phyloP scores from a whole-genome alignment of 1,140 invertebrate species.

The Pachyrhynchus sulphureomaculatus region DNA sequence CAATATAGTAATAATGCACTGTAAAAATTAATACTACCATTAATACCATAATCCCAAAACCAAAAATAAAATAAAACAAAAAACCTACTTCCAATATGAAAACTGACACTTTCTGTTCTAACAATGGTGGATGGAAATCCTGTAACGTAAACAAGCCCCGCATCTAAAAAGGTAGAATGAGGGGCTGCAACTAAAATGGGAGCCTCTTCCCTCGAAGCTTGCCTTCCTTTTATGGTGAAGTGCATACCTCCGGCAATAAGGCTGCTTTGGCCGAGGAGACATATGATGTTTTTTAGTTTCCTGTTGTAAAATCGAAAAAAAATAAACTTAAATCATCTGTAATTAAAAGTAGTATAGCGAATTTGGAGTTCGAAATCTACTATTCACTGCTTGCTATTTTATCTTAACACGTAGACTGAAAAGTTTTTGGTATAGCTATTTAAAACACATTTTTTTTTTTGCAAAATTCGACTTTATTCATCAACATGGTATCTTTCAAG shows the following conservation, averaged over 20 bases:
- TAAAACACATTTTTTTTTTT: too few relatives aligned
- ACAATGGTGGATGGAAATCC: slow-evolving; percentile 79
- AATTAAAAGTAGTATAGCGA: too few relatives aligned
- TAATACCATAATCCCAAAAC: background rate
- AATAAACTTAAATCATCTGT: background rate
- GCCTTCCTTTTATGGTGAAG: slow-evolving; percentile 72
- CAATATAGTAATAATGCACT: too few relatives aligned
- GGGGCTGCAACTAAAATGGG: slow-evolving; percentile 84
- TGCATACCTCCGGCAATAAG: slow-evolving; percentile 78
- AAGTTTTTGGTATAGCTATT: too few relatives aligned
- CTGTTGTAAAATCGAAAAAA: slow-evolving; percentile 43
- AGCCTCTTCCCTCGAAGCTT: slow-evolving; percentile 71
- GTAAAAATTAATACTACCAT: too few relatives aligned
- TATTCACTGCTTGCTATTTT: too few relatives aligned
- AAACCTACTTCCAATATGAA: slow-evolving; percentile 82
- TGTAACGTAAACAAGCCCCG: slow-evolving; percentile 76
- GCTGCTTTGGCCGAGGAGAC: slow-evolving; percentile 69
- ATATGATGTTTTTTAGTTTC: slow-evolving; percentile 64
- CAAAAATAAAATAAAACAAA: slow-evolving; percentile 28
- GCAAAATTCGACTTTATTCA: too few relatives aligned
- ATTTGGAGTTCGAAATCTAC: too few relatives aligned
- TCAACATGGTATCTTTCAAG: too few relatives aligned
- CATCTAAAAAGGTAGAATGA: slow-evolving; percentile 85
- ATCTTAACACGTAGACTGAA: too few relatives aligned
- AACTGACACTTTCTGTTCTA: slow-evolving; percentile 72